A percentile compares a stretch with the other conserved stretches of the same genome.
Evolutionary conservation across 1,140 invertebrate genomes (phyloP).

Genomic region (Musca domestica): DNA sequence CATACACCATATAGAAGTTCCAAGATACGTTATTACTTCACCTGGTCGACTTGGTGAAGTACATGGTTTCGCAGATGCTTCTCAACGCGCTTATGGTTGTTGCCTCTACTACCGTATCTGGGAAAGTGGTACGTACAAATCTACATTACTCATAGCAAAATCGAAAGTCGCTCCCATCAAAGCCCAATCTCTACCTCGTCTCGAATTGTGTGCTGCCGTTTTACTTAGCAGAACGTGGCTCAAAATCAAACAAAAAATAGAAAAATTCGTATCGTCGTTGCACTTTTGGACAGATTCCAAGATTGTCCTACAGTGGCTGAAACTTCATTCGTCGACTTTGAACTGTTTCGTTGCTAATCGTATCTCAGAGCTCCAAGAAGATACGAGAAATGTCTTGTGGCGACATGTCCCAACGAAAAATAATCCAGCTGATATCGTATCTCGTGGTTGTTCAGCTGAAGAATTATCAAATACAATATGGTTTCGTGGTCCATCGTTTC

Average conservation of each 20-base stretch:
- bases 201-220: background rate
- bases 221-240: too few species aligned
- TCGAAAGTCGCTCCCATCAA: conserved; percentile 24
- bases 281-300: conserved; percentile 21
- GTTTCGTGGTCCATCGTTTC: background rate
- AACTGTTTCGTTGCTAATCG: conserved; percentile 41
- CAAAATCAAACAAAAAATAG: background rate
- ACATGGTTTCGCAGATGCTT: conserved; percentile 25
- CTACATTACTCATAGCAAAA: too few species aligned
- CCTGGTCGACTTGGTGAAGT: background rate
- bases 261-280: background rate
- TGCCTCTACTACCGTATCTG: conserved; percentile 21
- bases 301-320: conserved; percentile 24
- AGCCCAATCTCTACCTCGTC: conserved; percentile 5
- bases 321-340: conserved; percentile 9
- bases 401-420: conserved; percentile 30
- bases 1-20: background rate
- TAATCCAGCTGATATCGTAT: conserved; percentile 29
- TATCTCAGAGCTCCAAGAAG: conserved; percentile 33
- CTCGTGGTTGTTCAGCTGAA: background rate
- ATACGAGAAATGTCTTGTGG: conserved; percentile 31
- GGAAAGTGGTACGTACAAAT: too few species aligned
- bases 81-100: conserved; percentile 25
- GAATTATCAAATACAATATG: background rate
- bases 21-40: conserved; percentile 7